Conservation (phyloP, 1,140 invertebrate species). For the Lordiphosa mommai region DNA sequence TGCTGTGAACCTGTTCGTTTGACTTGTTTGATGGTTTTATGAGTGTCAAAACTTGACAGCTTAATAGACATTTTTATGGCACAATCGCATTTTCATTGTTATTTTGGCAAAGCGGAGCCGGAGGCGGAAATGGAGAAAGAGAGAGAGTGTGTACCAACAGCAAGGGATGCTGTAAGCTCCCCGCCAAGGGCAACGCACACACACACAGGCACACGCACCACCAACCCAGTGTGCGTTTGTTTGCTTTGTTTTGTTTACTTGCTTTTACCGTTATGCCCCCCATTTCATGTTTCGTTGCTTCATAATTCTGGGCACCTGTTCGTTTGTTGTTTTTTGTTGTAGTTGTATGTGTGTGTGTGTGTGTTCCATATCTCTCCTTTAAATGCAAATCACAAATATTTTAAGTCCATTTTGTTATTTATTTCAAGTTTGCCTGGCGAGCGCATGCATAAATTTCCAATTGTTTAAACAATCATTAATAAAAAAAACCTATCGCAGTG, state of each 20-base stretch:
- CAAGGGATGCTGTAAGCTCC: slow-evolving; percentile 40
- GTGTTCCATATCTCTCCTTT: too few species aligned
- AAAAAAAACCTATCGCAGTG: slow-evolving; percentile 8
- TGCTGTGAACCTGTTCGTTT: slow-evolving; percentile 68
- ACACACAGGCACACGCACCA: slow-evolving; percentile 12
- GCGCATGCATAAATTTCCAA: slow-evolving; percentile 1
- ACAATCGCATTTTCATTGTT: slow-evolving; percentile 48
- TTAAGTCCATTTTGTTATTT: slow-evolving; percentile 1
- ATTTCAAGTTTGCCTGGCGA: slow-evolving; percentile 3
- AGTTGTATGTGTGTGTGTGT: slow-evolving; percentile 44
- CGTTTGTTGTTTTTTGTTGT: slow-evolving; percentile 51
- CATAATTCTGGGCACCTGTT: slow-evolving; percentile 52
- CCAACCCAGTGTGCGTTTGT: slow-evolving; percentile 17
- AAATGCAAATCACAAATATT: too few species aligned
- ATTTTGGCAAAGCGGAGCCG: too few species aligned
- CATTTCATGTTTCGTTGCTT: slow-evolving; percentile 25
- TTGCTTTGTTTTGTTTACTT: slow-evolving; percentile 41
- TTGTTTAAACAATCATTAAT: slow-evolving; percentile 4
- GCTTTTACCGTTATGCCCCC: slow-evolving; percentile 26
- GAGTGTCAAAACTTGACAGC: slow-evolving; percentile 71
- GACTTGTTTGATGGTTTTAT: slow-evolving; percentile 77
- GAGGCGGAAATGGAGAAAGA: too few species aligned
- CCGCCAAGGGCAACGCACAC: background rate
- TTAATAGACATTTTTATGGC: slow-evolving; percentile 67
- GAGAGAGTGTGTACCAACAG: background rate